A percentile compares a stretch with the other conserved stretches of the same genome.
phyloP scores from a whole-genome alignment of 2,888 invertebrate genomes.

The Ennomos fuscantarius region DNA sequence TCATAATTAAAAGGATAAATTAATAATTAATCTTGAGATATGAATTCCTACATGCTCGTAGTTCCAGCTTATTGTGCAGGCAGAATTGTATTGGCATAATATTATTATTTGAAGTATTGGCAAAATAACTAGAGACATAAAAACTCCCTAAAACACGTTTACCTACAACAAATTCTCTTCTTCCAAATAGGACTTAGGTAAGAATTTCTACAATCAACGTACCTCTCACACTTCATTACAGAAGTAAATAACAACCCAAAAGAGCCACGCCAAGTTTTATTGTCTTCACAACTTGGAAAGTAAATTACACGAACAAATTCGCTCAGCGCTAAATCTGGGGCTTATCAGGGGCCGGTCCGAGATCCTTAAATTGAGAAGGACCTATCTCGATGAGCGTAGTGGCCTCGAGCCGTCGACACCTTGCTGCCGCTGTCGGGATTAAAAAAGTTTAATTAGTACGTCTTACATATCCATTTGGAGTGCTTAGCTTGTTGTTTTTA shows the following conservation, averaged over 20 bases:
- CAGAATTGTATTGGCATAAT: no score
- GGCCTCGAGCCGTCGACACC: conserved; percentile 72
- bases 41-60: no score
- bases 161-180: no score
- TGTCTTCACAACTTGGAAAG: conserved; percentile 80
- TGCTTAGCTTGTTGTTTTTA: conserved; percentile 24
- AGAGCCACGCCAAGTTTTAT: conserved; percentile 74
- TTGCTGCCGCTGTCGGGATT: conserved; percentile 63
- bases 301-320: conserved; percentile 83
- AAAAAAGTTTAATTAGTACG: conserved; percentile 77
- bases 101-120: no score
- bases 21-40: no score
- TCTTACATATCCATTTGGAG: conserved; percentile 56
- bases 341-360: conserved; percentile 73
- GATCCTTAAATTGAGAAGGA: conserved; percentile 78
- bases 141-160: no score
- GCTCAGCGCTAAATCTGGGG: conserved; percentile 79
- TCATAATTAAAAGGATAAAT: no score
- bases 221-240: conserved; percentile 24
- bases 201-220: conserved; percentile 11
- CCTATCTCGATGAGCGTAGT: conserved; percentile 73
- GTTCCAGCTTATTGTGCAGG: no score
- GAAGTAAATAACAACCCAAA: conserved; percentile 33
- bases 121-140: no score
- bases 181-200: no score